Conservation (phyloP, 2,888 invertebrate species). For the Gonocerus acuteangulatus region DNA sequence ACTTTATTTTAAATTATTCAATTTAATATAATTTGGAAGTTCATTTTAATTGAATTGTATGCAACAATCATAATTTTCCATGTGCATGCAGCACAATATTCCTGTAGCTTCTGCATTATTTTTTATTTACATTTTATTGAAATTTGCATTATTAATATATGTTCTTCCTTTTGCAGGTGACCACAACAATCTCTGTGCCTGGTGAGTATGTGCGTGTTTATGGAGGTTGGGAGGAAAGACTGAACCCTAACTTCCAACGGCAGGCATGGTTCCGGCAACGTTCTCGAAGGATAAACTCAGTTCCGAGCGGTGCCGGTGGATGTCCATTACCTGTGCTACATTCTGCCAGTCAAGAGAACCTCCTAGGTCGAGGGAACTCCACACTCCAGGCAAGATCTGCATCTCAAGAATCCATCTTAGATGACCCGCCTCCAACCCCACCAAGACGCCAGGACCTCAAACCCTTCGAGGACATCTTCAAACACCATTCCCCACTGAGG, state of each 20-base stretch:
- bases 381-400: conserved; percentile 42
- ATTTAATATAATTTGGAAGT: no score
- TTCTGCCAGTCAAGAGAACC: conserved; percentile 36
- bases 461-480: conserved; percentile 34
- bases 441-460: conserved; percentile 36
- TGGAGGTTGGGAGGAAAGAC: conserved; percentile 54
- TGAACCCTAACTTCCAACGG: conserved; percentile 45
- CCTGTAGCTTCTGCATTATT: no score
- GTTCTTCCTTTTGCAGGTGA: conserved; percentile 39
- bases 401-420: conserved; percentile 44
- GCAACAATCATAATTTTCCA: no score
- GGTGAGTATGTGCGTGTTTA: conserved; percentile 56
- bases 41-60: no score
- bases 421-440: conserved; percentile 38
- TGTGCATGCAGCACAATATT: no score
- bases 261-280: conserved; percentile 49
- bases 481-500: conserved; percentile 35
- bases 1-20: no score
- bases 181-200: conserved; percentile 45
- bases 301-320: conserved; percentile 1
- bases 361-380: conserved; percentile 31
- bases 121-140: no score
- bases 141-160: no score
- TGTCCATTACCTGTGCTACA: neutral
- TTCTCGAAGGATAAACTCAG: conserved; percentile 39